Conservation (phyloP, 2,888 invertebrate species). For the Drosophila robusta region DNA sequence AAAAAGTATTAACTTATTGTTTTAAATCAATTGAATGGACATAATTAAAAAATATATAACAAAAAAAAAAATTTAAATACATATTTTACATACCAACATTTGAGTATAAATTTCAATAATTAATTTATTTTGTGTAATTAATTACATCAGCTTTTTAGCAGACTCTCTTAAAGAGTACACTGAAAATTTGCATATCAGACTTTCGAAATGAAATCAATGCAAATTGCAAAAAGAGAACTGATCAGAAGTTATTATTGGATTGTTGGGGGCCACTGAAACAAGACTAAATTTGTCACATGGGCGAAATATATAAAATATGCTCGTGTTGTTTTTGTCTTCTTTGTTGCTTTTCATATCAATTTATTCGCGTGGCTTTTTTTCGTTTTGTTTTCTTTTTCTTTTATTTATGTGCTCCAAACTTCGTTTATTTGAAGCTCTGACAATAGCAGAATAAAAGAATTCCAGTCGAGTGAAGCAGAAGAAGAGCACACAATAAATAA, state of each 20-base stretch:
- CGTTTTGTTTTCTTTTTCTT: not conserved
- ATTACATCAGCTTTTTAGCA: not conserved
- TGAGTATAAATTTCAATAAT: too few species aligned
- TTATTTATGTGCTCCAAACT: conserved; percentile 11
- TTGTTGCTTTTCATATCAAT: conserved; percentile 53
- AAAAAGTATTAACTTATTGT: too few species aligned
- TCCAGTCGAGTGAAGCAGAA: conserved; percentile 22
- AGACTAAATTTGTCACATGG: conserved; percentile 36
- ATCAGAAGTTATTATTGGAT: conserved; percentile 30
- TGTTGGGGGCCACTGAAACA: conserved; percentile 24
- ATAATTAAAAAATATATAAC: too few species aligned
- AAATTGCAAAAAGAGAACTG: conserved; percentile 11
- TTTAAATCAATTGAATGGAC: too few species aligned
- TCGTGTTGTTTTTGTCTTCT: conserved; percentile 11
- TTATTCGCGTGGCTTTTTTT: conserved; percentile 7
- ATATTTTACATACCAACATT: too few species aligned
- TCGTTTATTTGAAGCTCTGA: conserved; percentile 30
- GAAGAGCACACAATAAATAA: conserved; percentile 44
- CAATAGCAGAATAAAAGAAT: conserved; percentile 32
- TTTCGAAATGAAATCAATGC: conserved; percentile 34
- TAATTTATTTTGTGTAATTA: not conserved
- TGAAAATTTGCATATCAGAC: conserved; percentile 9
- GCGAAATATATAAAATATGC: conserved; percentile 13
- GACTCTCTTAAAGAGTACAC: not conserved
- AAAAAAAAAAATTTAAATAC: too few species aligned